These are phyloP conservation scores for Glaucidium brasilianum DNA, from an alignment of 2,113 vertebrate genomes.

Conservation along the genomic window DNA sequence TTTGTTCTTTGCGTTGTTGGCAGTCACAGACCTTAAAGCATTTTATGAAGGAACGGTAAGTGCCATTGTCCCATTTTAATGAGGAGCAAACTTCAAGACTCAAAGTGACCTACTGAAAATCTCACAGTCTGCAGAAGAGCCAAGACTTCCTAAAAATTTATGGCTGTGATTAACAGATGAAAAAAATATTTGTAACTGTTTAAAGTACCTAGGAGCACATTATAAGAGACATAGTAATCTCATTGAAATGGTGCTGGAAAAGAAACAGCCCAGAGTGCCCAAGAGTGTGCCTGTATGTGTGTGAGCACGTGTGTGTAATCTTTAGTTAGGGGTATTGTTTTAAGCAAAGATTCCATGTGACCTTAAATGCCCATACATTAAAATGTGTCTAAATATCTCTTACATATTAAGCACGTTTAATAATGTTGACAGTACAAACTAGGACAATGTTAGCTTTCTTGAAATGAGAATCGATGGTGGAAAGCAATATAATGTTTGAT, in stretches of 20 bases:
- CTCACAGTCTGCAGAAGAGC: background rate
- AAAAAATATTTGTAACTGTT: background rate
- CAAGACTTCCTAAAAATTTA: background rate
- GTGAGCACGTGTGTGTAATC: background rate
- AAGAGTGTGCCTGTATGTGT: background rate
- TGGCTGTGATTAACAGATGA: background rate
- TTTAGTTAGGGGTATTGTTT: background rate
- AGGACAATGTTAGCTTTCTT: background rate
- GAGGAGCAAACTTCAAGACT: background rate
- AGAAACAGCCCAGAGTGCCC: background rate
- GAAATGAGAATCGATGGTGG: background rate
- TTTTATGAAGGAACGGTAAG: background rate
- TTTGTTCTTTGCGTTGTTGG: background rate
- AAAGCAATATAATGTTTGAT: background rate
- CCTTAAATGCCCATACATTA: background rate
- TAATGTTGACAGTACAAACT: background rate
- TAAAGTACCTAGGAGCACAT: background rate
- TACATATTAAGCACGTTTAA: background rate
- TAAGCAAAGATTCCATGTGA: background rate
- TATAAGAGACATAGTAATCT: background rate
- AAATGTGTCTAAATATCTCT: rapidly evolving
- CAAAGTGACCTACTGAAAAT: background rate
- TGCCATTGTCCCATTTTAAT: background rate
- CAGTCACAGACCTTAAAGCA: background rate
- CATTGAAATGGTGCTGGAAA: background rate